Evolutionary conservation across 2,797 vertebrate species (phyloP), one percentile per base, ranked within the genome.

Genomic region (Brotula barbata): DNA sequence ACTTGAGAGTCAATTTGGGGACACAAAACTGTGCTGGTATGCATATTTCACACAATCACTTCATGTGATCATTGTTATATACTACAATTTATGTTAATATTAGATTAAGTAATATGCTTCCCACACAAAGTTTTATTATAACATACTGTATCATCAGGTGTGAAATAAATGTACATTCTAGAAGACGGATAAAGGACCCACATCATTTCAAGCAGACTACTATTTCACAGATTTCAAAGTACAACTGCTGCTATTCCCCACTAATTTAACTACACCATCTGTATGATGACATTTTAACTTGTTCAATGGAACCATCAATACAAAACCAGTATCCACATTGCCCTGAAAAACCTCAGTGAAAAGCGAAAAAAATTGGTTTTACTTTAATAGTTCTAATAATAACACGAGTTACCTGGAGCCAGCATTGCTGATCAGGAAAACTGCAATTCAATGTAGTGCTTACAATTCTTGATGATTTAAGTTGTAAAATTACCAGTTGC

Each of bases 381-480:
- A 72, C 75, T 89, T 88, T 86, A 90, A 89, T 89, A 85, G 80
- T 84, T 82, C 71, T 86, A 89, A 88, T 81, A 88, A 87, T 84
- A 87, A 82, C 67, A 80, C 70, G 69, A 75, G 81, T 80, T 67
- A 77, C 66, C 75, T 57, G 49, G 78, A 87, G 63, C 40, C 43
- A 67, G 51, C 58, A 55, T 49, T 60, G 61, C 47, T 82, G 81
- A 74, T 74, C 58, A 45, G 21, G 28, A 78, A 8, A 46, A 67
- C 47, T 36, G 23, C 41, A 52, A 60, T 48, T 54, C 46, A 71
- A 70, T 58, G 71, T 66, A 52, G 64, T 60, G 25, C 51, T 55
- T 72, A 77, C 68, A 64, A 53, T 78, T 82, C 70, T 71, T 71
- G 34, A 49, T 52, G 64, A n/a, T n/a, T n/a, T n/a, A n/a, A n/a